phyloP scores from a whole-genome alignment of 2,888 invertebrate species.

The Orthosia cruda region DNA sequence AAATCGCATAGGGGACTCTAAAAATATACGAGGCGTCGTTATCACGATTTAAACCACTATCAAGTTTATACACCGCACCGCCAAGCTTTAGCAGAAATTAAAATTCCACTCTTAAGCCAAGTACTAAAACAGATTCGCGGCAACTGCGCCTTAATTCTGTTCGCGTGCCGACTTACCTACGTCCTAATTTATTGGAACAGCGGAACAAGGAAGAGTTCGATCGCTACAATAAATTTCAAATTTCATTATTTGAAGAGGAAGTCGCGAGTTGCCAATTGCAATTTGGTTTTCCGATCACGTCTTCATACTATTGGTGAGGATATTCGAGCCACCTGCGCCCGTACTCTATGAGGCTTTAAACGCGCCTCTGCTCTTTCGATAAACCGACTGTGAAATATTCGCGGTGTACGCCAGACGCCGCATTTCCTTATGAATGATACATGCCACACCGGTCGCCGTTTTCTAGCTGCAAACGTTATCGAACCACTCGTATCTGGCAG shows the following conservation, averaged over 20 bases:
- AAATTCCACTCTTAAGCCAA: constrained; percentile 72
- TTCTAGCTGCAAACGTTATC: constrained; percentile 72
- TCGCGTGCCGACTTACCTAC: constrained; percentile 78
- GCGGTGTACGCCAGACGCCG: constrained; percentile 83
- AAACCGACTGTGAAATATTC: constrained; percentile 91
- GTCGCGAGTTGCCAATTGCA: constrained; percentile 88
- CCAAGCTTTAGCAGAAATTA: constrained; percentile 71
- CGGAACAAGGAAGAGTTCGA: constrained; percentile 82
- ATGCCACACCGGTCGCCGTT: constrained; percentile 80
- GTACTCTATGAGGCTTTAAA: constrained; percentile 90
- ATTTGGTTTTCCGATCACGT: constrained; percentile 90
- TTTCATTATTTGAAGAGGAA: constrained; percentile 91
- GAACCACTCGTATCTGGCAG: constrained; percentile 73
- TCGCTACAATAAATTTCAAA: constrained; percentile 90
- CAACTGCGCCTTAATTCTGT: constrained; percentile 77
- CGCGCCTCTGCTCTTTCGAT: constrained; percentile 88
- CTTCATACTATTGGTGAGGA: constrained; percentile 90
- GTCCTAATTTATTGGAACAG: constrained; percentile 86
- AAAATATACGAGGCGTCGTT: constrained; percentile 34
- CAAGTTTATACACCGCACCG: constrained; percentile 35
- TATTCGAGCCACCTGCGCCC: constrained; percentile 90
- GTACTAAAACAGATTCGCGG: constrained; percentile 75
- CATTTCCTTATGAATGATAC: constrained; percentile 91
- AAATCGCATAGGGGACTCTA: constrained; percentile 27
- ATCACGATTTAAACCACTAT: constrained; percentile 44